Conservation (phyloP, 2,888 invertebrate genomes). For the Synanthedon andrenaeformis region DNA sequence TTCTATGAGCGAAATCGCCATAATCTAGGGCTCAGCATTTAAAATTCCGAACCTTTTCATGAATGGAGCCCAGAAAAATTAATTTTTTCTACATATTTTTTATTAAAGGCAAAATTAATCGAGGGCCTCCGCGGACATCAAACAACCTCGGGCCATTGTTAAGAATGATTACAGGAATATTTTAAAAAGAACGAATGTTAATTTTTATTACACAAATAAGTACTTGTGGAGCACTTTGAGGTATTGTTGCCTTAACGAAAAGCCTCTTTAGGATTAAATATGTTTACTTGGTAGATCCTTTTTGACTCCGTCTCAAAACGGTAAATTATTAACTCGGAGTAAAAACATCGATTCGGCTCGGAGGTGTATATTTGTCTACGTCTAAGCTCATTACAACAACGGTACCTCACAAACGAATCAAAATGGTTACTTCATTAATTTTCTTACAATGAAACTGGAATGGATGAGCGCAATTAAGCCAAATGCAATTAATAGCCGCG, state of each 20-base stretch:
- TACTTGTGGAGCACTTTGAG: conserved; percentile 37
- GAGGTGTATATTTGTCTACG: background rate
- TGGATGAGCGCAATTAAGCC: conserved; percentile 52
- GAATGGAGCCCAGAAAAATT: background rate
- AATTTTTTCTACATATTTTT: conserved; percentile 25
- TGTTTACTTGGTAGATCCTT: background rate
- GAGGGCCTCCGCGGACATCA: conserved; percentile 56
- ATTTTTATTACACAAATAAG: conserved; percentile 56
- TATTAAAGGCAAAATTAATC: conserved; percentile 59
- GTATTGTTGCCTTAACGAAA: conserved; percentile 24
- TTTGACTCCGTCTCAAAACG: background rate
- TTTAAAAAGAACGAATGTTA: conserved; percentile 59
- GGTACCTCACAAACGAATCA: conserved; percentile 1
- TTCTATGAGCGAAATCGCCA: background rate
- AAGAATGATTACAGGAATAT: conserved; percentile 57
- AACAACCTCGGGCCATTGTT: conserved; percentile 59
- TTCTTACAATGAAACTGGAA: conserved; percentile 46
- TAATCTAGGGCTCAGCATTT: conserved; percentile 20
- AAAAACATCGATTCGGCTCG: background rate
- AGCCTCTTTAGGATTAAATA: conserved; percentile 16
- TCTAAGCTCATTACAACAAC: background rate
- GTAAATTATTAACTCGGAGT: background rate
- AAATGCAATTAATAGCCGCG: conserved; percentile 46
- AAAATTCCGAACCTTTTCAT: conserved; percentile 22
- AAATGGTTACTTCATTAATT: conserved; percentile 10